A percentile compares a stretch with the other conserved stretches of the same genome.
These are phyloP conservation scores for Metallyticus violacea DNA, from an alignment of 2,888 invertebrate species.

Conservation along the genomic window DNA sequence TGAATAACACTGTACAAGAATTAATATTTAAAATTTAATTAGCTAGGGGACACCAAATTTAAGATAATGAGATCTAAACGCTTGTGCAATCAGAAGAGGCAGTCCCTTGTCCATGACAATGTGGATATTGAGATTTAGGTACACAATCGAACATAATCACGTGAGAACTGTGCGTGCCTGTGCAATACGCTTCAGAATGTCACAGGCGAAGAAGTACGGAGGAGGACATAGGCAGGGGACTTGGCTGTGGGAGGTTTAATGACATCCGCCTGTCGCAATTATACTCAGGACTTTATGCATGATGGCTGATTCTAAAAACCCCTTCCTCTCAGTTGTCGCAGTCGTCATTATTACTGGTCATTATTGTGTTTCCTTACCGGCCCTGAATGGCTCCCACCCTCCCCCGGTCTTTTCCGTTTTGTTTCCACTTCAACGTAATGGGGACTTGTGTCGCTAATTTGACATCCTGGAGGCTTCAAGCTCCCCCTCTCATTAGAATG, in stretches of 20 bases:
- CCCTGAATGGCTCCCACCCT: neutral
- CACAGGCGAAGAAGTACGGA: neutral
- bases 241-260: neutral
- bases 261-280: conserved; percentile 13
- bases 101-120: too few relatives aligned
- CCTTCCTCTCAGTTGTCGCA: neutral
- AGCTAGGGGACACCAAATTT: too few relatives aligned
- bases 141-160: neutral
- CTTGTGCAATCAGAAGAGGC: too few relatives aligned
- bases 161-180: neutral
- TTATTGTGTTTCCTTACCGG: conserved; percentile 8
- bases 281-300: conserved; percentile 11
- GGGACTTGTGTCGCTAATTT: neutral
- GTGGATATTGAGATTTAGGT: neutral
- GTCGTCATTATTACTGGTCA: conserved; percentile 9
- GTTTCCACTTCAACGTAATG: conserved; percentile 13
- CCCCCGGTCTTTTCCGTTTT: neutral
- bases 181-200: neutral
- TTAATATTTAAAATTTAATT: too few relatives aligned
- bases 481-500: neutral
- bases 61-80: too few relatives aligned
- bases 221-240: neutral
- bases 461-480: neutral
- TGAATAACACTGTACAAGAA: too few relatives aligned
- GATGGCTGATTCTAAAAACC: conserved; percentile 18